These are phyloP conservation scores for Calliopum simillimum DNA, from an alignment of 2,888 invertebrate genomes.

Conservation along the genomic window DNA sequence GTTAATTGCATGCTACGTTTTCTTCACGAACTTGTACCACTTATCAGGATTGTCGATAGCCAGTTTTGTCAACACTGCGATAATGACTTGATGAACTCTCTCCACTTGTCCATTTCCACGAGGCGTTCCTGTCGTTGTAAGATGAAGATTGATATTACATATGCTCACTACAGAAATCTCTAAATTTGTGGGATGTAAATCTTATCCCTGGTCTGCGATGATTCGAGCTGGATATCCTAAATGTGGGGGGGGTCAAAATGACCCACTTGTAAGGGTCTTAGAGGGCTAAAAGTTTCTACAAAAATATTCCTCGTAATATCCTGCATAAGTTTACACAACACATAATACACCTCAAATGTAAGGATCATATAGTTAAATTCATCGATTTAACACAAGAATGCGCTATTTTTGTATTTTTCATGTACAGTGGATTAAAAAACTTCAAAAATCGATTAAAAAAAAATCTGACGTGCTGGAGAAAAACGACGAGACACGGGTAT, in stretches of 20 bases:
- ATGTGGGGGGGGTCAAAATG: too few relatives aligned
- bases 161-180: constrained; percentile 16
- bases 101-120: constrained; percentile 41
- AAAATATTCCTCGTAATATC: too few relatives aligned
- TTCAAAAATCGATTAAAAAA: too few relatives aligned
- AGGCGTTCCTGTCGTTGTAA: neutral
- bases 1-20: constrained; percentile 32
- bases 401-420: too few relatives aligned
- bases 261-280: too few relatives aligned
- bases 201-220: constrained; percentile 16
- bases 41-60: constrained; percentile 43
- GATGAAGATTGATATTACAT: neutral
- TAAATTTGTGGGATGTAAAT: constrained; percentile 24
- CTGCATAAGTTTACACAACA: too few relatives aligned
- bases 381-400: too few relatives aligned
- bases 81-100: constrained; percentile 37
- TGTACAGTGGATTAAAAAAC: too few relatives aligned
- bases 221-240: constrained; percentile 34
- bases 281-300: too few relatives aligned
- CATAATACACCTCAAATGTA: too few relatives aligned
- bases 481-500: too few relatives aligned
- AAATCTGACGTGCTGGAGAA: too few relatives aligned
- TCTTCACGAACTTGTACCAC: constrained; percentile 52
- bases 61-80: constrained; percentile 38
- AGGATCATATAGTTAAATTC: constrained; percentile 34